Evolutionary conservation across 2,888 invertebrate genomes (phyloP).

Genomic region (Hydrotaea diabolus): DNA sequence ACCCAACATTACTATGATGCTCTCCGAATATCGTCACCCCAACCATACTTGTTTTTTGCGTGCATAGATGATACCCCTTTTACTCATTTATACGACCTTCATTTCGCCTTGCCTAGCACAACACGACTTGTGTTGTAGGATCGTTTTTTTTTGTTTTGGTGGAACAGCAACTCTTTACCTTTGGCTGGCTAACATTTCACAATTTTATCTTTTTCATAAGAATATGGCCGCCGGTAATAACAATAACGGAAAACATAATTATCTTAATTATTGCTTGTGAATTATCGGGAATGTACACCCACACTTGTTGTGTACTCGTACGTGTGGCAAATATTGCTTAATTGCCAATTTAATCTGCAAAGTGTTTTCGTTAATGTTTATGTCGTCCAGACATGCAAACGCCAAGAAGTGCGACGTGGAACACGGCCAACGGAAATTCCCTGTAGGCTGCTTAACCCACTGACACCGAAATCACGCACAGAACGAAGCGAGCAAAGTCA

Average conservation of each 20-base stretch:
- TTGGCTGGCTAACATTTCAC: not conserved
- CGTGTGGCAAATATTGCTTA: not conserved
- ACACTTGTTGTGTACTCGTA: too few relatives aligned
- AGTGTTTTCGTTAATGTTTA: slow-evolving; percentile 52
- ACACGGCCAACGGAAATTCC: not conserved
- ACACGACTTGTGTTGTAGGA: not conserved
- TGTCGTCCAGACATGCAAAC: slow-evolving; percentile 51
- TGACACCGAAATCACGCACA: slow-evolving; percentile 33
- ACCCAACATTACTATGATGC: too few relatives aligned
- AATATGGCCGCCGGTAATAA: not conserved
- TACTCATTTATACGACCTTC: too few relatives aligned
- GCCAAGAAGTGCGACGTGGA: not conserved
- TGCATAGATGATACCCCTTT: too few relatives aligned
- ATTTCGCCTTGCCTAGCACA: not conserved
- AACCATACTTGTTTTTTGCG: too few relatives aligned
- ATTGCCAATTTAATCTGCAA: slow-evolving; percentile 53
- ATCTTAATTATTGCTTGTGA: slow-evolving; percentile 34
- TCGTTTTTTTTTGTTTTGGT: not conserved
- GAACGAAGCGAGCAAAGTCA: not conserved
- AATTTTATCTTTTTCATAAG: not conserved
- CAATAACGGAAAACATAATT: slow-evolving; percentile 40
- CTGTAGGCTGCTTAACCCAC: not conserved
- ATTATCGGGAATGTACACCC: not conserved
- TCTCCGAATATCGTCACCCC: too few relatives aligned
- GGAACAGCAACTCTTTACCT: not conserved